phyloP scores from a whole-genome alignment of 2,797 vertebrate genomes.

The Stomatorhinus walkeri region DNA sequence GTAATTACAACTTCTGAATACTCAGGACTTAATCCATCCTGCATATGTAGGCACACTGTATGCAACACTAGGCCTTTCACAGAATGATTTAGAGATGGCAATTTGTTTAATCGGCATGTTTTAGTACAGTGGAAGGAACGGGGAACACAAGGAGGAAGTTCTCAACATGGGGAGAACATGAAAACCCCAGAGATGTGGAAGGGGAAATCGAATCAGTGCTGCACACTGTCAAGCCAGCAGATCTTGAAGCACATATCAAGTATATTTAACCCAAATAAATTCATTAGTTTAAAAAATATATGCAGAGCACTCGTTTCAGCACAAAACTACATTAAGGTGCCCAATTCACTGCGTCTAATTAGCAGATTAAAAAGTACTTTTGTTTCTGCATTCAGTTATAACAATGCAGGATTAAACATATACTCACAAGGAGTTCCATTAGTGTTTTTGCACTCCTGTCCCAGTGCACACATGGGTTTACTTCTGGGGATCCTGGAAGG shows the following conservation, averaged over 20 bases:
- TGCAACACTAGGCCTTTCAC: not conserved
- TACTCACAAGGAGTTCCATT: slow-evolving; percentile 85
- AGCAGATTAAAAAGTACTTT: not conserved
- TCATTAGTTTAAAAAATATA: not conserved
- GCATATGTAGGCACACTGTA: not conserved
- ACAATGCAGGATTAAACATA: slow-evolving; percentile 31
- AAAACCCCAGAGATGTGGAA: not conserved
- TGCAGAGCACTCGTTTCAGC: not conserved
- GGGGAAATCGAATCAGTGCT: not conserved
- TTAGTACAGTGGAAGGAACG: not conserved
- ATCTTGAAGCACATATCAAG: not conserved
- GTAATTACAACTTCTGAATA: not conserved
- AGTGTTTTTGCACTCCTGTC: slow-evolving; percentile 74
- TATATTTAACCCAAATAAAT: not conserved
- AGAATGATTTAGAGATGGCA: not conserved
- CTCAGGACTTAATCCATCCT: not conserved
- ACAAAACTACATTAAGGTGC: not conserved
- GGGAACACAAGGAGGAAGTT: not conserved
- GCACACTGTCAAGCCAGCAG: not conserved
- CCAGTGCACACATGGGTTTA: slow-evolving; percentile 54
- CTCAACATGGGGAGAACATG: not conserved
- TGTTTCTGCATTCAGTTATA: not conserved
- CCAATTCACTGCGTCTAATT: not conserved
- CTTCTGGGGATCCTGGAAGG: slow-evolving; percentile 55
- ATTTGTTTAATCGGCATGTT: not conserved